Evolutionary conservation across 2,888 invertebrate genomes (phyloP), one percentile per base, ranked within the genome.

Genomic region (Drymonia ruficornis): DNA sequence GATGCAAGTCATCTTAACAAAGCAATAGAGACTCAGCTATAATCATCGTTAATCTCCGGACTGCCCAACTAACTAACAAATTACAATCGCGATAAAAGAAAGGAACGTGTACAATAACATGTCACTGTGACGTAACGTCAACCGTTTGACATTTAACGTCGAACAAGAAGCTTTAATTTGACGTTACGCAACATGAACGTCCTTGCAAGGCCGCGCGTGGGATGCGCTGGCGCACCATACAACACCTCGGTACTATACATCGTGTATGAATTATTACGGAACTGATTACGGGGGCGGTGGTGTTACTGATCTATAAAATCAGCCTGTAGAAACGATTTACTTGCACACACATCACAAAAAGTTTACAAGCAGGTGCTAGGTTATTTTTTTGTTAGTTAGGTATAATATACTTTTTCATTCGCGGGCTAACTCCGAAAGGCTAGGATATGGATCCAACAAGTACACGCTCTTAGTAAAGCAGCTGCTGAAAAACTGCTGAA

Each of bases 171-270:
- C 23, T 1, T 11, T 44, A 44, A 46, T 45, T 45, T 46, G 29
- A 11, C n/a, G 45, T 61, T 63, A 61, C 52, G 54, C 51, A 31
- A 43, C 40, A 40, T 16, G 15, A 47, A 46, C 69, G 72, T 67
- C 70, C 72, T 72, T 72, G 72, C 70, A 70, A 72, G 72, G 72
- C 65, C 66, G 66, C 48, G 52, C 38, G 55, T 48, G 53, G 55
- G 57, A 55, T 61, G 63, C 61, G 59, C 56, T 49, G 57, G 60
- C 50, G 59, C 61, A 55, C 54, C 53, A 48, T 18, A 23, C 12
- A 23, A 44, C 44, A 1, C 23, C 23, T 2, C 18, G 18, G 23
- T 23, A 23, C 7, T 23, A 43, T 18, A 12, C 3, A 12, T 43
- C 9, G 16, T 7, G 43, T 8, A 6, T 16, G 12, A 3, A 43